Evolutionary conservation across 1,140 invertebrate genomes (phyloP), one percentile per base, ranked within the genome.

Genomic region (Chlorops oryzae): DNA sequence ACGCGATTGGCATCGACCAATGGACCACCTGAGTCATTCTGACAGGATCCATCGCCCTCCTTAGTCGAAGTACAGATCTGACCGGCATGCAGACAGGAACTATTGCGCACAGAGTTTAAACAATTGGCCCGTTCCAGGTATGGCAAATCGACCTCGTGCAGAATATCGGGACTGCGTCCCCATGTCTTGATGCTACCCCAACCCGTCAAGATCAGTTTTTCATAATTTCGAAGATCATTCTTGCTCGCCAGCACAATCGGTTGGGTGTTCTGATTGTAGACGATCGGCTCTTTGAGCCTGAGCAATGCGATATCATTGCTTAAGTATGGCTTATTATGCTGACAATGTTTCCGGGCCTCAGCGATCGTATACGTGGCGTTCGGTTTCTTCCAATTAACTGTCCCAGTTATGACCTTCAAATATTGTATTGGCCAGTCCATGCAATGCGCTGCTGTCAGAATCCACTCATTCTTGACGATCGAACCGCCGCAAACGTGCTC

Each of bases 1-100:
- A 41, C 49, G 6, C 55, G 45, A 9, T 39, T 64, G 56, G 48
- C 56, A 46, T 70, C 72, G 17, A 70, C 63, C 45, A 77, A 46
- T 1, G 75, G 74, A 25, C 74, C 73, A 28, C 75, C 75, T 13
- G 72, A 74, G 47, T 77, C 75, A 18, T 74, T 73, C 58, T 80
- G 73, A 46, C 80, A 81, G 37, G 78, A 76, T 6, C 80, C 80
- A 62, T 81, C 72, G 9, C 80, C 80, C 20, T 55, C 49, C 54
- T 74, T 76, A 2, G 79, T 82, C 9, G 77, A 68, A 0, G 81
- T 81, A 51, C 82, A 84, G 38, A 83, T 74, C 51, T 83, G 77
- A 5, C 64, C 66, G 1, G 51, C 51, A 15, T 61, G 51, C 40
- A 69, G 10, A 57, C 63, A 65, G 20, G 9, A 53, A 21, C 45